Percentiles rank a stretch among this genome's conserved stretches.
Evolutionary conservation across 2,888 invertebrate species (phyloP).

Genomic region (Idaea aversata): DNA sequence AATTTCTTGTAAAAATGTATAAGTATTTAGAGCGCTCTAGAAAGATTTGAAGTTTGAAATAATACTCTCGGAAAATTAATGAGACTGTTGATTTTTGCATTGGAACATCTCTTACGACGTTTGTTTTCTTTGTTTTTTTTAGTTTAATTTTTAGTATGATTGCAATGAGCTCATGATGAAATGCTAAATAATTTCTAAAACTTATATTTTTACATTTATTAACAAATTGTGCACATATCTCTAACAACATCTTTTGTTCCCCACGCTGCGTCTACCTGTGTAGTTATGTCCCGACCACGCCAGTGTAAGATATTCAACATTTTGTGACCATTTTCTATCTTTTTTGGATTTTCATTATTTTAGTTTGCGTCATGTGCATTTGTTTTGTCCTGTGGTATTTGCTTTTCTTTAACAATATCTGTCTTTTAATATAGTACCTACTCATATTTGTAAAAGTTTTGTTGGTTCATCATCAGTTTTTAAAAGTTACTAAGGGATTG

Average conservation of each 20-base stretch:
- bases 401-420: conserved; percentile 2
- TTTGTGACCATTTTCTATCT: conserved; percentile 32
- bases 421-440: background rate
- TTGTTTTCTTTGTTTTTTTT: conserved; percentile 28
- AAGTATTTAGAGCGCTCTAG: conserved; percentile 11
- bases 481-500: background rate
- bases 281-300: conserved; percentile 82
- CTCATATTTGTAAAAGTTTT: background rate
- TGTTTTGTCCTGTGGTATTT: conserved; percentile 17
- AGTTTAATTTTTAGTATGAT: conserved; percentile 32
- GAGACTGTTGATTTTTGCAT: conserved; percentile 23
- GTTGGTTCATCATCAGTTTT: conserved; percentile 11
- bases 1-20: conserved; percentile 23
- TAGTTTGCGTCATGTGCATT: conserved; percentile 34
- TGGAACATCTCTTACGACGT: conserved; percentile 77
- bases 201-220: conserved; percentile 26
- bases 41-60: conserved; percentile 3
- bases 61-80: conserved; percentile 4
- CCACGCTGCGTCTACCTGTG: conserved; percentile 76
- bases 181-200: conserved; percentile 21
- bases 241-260: conserved; percentile 56
- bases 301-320: conserved; percentile 80
- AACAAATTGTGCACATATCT: conserved; percentile 46
- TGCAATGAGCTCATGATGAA: conserved; percentile 24
- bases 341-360: conserved; percentile 23